Base-by-base conservation (phyloP, 2,888 invertebrate genomes). In the Dyspetes luteomarginatus region DNA sequence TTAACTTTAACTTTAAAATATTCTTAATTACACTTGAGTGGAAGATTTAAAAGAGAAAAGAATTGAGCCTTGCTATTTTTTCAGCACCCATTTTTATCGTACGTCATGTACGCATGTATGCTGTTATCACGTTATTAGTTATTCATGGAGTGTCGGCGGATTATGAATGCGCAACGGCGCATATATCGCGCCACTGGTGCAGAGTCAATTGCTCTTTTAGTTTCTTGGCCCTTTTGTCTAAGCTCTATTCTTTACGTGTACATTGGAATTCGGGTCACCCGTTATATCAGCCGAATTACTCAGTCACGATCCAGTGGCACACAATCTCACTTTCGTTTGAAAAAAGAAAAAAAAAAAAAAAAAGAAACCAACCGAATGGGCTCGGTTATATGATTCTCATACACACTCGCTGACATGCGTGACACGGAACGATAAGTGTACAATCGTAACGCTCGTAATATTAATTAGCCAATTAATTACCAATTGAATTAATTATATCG, bases 191-290 rank as follows among this genome's bases (percentile, higher is more conserved):
- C 3, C 62, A 2, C n/a, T 45, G 24, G 24, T 26, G 15, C 12
- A 15, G n/a, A n/a, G 48, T 26, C 58, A 36, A 30, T 30, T 36
- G 2, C n/a, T 45, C 26, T 64, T 45, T n/a, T 48, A 24, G 45
- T 52, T 67, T 78, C 76, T 52, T 41, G 58, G 72, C 48, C 26
- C 43, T 58, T 19, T 24, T 45, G 17, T 45, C 64, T 15, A 45
- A 17, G 17, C 5, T 26, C 69, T 67, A n/a, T 69, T 64, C 65
- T 82, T 78, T 30, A 55, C 22, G 65, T n/a, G 52, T 36, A 12
- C 52, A 45, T 30, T 5, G 81, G 82, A 75, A 84, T 82, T 82
- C 83, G 84, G 79, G 78, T 78, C 84, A 80, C 64, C 84, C 83
- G 84, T 83, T 84, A 83, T 64, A 78, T 52, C 50, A 50, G 72